Percentiles rank a stretch among this genome's conserved stretches.
phyloP scores from a whole-genome alignment of 2,888 invertebrate species.

The Linyphia triangularis region DNA sequence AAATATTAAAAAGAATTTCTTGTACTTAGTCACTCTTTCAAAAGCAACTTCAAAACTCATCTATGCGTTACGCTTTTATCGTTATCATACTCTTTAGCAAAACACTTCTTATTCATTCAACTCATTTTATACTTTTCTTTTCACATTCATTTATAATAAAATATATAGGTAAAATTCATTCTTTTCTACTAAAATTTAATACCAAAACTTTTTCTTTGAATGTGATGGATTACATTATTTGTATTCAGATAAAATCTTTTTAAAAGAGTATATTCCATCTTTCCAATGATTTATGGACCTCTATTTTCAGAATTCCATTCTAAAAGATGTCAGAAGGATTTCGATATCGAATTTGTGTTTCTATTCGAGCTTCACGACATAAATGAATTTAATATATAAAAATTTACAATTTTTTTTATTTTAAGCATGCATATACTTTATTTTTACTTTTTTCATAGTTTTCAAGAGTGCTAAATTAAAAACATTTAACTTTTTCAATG shows the following conservation, averaged over 20 bases:
- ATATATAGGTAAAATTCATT: neutral
- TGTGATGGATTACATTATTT: slow-evolving; percentile 21
- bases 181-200: neutral
- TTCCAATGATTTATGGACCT: neutral
- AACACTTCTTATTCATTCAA: too few relatives aligned
- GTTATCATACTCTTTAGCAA: too few relatives aligned
- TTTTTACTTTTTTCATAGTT: too few relatives aligned
- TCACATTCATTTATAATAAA: neutral
- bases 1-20: too few relatives aligned
- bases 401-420: too few relatives aligned
- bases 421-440: too few relatives aligned
- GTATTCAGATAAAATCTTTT: slow-evolving; percentile 15
- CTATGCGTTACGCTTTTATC: too few relatives aligned
- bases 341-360: neutral
- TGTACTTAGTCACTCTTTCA: too few relatives aligned
- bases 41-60: too few relatives aligned
- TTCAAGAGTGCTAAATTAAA: too few relatives aligned
- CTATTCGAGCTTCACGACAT: neutral
- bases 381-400: neutral
- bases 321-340: neutral
- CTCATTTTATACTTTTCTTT: too few relatives aligned
- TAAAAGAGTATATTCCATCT: slow-evolving; percentile 2
- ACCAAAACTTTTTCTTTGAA: neutral
- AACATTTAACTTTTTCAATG: too few relatives aligned
- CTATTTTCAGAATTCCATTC: neutral